Evolutionary conservation across 2,888 invertebrate genomes (phyloP).

Genomic region (Mamestra brassicae): DNA sequence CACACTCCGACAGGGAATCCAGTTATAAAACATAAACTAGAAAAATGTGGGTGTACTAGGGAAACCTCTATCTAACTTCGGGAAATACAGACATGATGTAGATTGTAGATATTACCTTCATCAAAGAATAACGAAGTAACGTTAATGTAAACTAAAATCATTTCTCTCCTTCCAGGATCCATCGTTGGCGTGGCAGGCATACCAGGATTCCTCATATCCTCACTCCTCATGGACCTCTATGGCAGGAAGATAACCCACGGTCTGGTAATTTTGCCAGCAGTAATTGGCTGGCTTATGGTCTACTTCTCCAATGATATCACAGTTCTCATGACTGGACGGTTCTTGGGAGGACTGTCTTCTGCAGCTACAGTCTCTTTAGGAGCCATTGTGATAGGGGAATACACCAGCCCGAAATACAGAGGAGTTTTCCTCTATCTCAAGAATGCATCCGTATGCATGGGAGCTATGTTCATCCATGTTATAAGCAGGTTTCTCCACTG

Average conservation of each 20-base stretch:
- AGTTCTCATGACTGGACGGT: slow-evolving; percentile 53
- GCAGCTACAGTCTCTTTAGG: slow-evolving; percentile 68
- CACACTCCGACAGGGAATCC: too few species aligned
- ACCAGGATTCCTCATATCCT: slow-evolving; percentile 72
- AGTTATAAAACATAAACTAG: not conserved
- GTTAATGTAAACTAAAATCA: not conserved
- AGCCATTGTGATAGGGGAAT: slow-evolving; percentile 85
- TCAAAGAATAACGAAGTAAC: not conserved
- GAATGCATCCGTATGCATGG: slow-evolving; percentile 57
- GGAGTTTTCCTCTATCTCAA: slow-evolving; percentile 85
- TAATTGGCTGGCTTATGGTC: slow-evolving; percentile 57
- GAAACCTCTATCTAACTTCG: not conserved
- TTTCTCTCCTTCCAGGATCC: slow-evolving; percentile 68
- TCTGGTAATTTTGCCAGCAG: slow-evolving; percentile 80
- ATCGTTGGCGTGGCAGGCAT: slow-evolving; percentile 69
- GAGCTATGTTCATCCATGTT: slow-evolving; percentile 62
- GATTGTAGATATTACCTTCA: not conserved
- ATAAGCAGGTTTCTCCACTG: slow-evolving; percentile 64
- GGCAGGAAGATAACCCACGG: slow-evolving; percentile 70
- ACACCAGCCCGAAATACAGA: slow-evolving; percentile 86
- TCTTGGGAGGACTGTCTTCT: slow-evolving; percentile 50
- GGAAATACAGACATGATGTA: not conserved
- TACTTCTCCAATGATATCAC: slow-evolving; percentile 49
- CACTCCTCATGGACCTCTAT: slow-evolving; percentile 70
- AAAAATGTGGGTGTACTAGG: not conserved